Evolutionary conservation across 2,113 vertebrate genomes (phyloP).

Genomic region (Deroptyus accipitrinus): DNA sequence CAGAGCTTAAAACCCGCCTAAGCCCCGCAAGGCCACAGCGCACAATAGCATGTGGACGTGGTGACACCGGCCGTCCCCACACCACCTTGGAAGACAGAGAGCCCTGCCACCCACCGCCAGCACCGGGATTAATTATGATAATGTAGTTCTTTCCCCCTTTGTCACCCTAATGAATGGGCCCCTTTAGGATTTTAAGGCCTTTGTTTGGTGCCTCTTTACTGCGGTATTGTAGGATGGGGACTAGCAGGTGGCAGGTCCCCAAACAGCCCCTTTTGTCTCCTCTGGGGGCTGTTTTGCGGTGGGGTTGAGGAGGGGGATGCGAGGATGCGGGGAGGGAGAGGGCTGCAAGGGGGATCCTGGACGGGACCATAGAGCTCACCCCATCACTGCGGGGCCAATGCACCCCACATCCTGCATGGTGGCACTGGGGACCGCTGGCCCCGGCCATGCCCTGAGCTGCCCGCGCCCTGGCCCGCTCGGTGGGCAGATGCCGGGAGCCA

Average conservation of each 20-base stretch:
- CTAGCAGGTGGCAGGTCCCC: slow-evolving; percentile 89
- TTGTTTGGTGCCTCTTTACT: slow-evolving; percentile 89
- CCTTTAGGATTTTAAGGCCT: slow-evolving; percentile 89
- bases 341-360: slow-evolving; percentile 22
- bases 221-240: slow-evolving; percentile 84
- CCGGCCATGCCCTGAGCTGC: rapidly evolving
- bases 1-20: slow-evolving; percentile 56
- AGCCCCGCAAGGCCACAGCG: slow-evolving; percentile 52
- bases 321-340: slow-evolving; percentile 9
- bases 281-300: slow-evolving; percentile 60
- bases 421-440: rapidly evolving
- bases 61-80: slow-evolving; percentile 64
- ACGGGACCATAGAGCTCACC: rapidly evolving
- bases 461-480: not conserved
- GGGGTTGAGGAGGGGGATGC: slow-evolving; percentile 20
- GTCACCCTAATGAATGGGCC: slow-evolving; percentile 91
- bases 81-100: slow-evolving; percentile 71
- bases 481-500: slow-evolving; percentile 44
- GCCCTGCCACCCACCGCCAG: slow-evolving; percentile 90
- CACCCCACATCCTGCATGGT: not conserved
- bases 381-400: rapidly evolving
- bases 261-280: slow-evolving; percentile 83
- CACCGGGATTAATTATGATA: slow-evolving; percentile 92
- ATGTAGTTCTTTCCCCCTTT: slow-evolving; percentile 94
- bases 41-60: slow-evolving; percentile 73